A percentile compares a stretch with the other conserved stretches of the same genome.
These are phyloP conservation scores for Lacanobia wlatinum DNA, from an alignment of 2,888 invertebrate species.

Conservation along the genomic window DNA sequence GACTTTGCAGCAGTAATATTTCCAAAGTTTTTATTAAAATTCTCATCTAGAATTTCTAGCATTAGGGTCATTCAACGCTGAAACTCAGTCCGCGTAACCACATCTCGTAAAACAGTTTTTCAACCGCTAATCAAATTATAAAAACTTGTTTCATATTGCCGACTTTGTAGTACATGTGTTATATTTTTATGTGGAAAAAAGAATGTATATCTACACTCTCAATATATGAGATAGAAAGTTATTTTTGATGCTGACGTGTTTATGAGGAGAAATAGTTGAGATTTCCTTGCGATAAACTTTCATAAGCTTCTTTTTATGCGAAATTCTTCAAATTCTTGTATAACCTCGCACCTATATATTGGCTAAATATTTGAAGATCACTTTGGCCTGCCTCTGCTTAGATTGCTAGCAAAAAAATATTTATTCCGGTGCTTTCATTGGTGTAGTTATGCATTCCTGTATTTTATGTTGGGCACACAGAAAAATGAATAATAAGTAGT, in stretches of 20 bases:
- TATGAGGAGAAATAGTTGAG: constrained; percentile 15
- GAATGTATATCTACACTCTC: constrained; percentile 8
- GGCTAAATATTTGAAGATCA: neutral
- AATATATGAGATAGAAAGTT: constrained; percentile 44
- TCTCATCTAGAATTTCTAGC: constrained; percentile 9
- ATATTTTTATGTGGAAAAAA: constrained; percentile 22
- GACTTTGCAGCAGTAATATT: constrained; percentile 64
- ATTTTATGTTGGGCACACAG: no score
- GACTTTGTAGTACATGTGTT: constrained; percentile 29
- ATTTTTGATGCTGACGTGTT: constrained; percentile 26
- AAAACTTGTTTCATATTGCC: constrained; percentile 35
- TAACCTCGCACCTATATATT: no score
- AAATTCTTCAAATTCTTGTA: constrained; percentile 1
- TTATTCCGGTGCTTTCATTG: neutral
- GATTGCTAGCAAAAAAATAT: neutral
- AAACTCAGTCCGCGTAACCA: constrained; percentile 52
- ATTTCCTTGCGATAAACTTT: constrained; percentile 9
- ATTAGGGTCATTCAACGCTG: constrained; percentile 47
- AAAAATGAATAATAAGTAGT: constrained; percentile 2
- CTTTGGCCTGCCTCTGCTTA: no score
- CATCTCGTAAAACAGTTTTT: constrained; percentile 48
- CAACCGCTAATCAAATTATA: constrained; percentile 45
- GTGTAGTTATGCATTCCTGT: neutral
- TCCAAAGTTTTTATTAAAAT: neutral
- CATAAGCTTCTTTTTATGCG: neutral